A percentile compares a stretch with the other conserved stretches of the same genome.
Evolutionary conservation across 2,888 invertebrate genomes (phyloP).

Genomic region (Euplagia quadripunctaria): DNA sequence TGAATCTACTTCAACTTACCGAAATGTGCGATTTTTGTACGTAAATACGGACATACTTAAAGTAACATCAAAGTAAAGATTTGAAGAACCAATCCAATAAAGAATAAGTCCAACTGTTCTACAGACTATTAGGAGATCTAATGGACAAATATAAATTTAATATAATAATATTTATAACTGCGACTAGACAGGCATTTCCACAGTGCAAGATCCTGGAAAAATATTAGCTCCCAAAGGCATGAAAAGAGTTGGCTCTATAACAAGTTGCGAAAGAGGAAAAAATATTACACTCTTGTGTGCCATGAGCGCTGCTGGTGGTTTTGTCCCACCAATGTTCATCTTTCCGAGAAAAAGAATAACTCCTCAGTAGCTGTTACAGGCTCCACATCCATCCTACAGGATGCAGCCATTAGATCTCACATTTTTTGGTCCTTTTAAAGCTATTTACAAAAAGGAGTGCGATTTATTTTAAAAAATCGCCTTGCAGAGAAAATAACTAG

Average conservation of each 20-base stretch:
- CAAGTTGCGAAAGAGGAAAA: slow-evolving; percentile 47
- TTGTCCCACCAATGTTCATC: slow-evolving; percentile 23
- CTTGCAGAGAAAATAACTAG: slow-evolving; percentile 24
- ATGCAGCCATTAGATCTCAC: too few relatives aligned
- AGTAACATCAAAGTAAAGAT: too few relatives aligned
- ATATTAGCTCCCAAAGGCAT: slow-evolving; percentile 54
- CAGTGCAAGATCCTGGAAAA: slow-evolving; percentile 61
- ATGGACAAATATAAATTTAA: slow-evolving; percentile 31
- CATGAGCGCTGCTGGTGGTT: slow-evolving; percentile 30
- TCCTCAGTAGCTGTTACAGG: too few relatives aligned
- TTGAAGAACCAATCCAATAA: too few relatives aligned
- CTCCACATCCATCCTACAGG: too few relatives aligned
- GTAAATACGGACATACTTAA: too few relatives aligned
- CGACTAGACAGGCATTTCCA: slow-evolving; percentile 62
- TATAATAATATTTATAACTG: slow-evolving; percentile 22
- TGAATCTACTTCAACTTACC: too few relatives aligned
- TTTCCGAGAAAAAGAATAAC: slow-evolving; percentile 45
- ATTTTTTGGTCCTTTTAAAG: slow-evolving; percentile 67
- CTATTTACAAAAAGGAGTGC: slow-evolving; percentile 60
- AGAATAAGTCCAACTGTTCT: slow-evolving; percentile 51
- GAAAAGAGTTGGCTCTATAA: slow-evolving; percentile 60
- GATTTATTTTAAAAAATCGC: slow-evolving; percentile 36
- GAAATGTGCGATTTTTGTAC: too few relatives aligned
- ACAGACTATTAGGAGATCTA: slow-evolving; percentile 43
- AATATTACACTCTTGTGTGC: slow-evolving; percentile 25